These are phyloP conservation scores for Cheilosia urbana DNA, from an alignment of 2,888 invertebrate genomes.

Conservation along the genomic window DNA sequence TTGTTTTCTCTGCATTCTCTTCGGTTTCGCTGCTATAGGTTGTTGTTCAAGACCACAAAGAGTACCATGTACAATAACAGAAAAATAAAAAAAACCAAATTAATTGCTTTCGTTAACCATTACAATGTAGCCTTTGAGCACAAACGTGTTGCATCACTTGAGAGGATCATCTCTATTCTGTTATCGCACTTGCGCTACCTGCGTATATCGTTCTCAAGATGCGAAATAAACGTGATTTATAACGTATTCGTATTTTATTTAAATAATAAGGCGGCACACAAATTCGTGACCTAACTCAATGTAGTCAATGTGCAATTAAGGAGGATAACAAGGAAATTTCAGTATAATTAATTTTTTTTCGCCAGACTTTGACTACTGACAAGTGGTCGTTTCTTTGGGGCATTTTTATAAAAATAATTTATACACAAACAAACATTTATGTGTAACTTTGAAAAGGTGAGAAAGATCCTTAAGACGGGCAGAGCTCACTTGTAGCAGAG, in stretches of 20 bases:
- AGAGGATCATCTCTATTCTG: constrained; percentile 57
- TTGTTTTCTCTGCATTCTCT: constrained; percentile 10
- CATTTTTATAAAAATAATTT: constrained; percentile 39
- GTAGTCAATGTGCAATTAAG: constrained; percentile 65
- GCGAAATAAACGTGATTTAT: constrained; percentile 64
- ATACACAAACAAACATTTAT: background rate
- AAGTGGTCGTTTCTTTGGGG: constrained; percentile 61
- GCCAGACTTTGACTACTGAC: constrained; percentile 41
- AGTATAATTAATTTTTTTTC: constrained; percentile 2
- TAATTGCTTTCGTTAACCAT: constrained; percentile 69
- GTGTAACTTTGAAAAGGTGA: background rate
- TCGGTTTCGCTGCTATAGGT: background rate
- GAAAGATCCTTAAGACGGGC: constrained; percentile 15
- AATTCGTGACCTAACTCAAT: constrained; percentile 65
- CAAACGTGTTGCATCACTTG: constrained; percentile 65
- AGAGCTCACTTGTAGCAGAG: constrained; percentile 6
- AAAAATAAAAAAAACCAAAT: constrained; percentile 13
- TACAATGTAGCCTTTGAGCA: constrained; percentile 65
- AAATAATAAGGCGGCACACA: constrained; percentile 20
- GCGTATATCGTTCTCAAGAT: constrained; percentile 31
- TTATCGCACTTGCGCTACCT: constrained; percentile 40
- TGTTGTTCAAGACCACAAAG: constrained; percentile 16
- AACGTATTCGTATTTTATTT: constrained; percentile 45
- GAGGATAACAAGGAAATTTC: constrained; percentile 44
- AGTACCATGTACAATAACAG: background rate